Evolutionary conservation across 2,888 invertebrate species (phyloP).

Genomic region (Plusia festucae): DNA sequence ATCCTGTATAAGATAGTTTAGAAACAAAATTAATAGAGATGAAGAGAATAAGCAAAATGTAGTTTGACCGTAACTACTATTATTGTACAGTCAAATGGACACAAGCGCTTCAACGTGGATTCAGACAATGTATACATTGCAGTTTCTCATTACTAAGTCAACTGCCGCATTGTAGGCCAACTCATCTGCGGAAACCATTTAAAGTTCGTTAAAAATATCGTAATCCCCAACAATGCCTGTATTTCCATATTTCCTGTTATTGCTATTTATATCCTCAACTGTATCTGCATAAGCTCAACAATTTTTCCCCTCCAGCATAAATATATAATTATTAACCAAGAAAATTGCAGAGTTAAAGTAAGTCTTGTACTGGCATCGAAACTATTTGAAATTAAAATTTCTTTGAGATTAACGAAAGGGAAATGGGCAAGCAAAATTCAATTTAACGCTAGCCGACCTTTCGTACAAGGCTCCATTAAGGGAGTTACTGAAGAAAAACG

Average conservation of each 20-base stretch:
- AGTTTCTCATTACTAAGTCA: constrained; percentile 6
- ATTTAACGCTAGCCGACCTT: constrained; percentile 78
- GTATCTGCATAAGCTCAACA: neutral
- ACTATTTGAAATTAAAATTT: constrained; percentile 60
- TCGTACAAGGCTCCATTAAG: constrained; percentile 78
- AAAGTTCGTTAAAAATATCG: constrained; percentile 5
- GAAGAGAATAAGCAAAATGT: neutral
- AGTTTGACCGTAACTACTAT: neutral
- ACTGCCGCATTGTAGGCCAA: constrained; percentile 5
- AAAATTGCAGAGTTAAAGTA: constrained; percentile 23
- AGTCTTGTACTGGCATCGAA: constrained; percentile 33
- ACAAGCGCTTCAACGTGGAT: neutral
- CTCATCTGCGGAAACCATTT: neutral
- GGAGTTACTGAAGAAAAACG: constrained; percentile 79
- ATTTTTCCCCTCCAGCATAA: neutral
- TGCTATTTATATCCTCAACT: constrained; percentile 1
- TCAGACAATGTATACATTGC: neutral
- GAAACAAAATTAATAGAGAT: neutral
- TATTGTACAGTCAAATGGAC: constrained; percentile 2
- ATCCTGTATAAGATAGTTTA: no score
- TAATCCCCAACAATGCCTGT: constrained; percentile 1
- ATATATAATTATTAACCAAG: constrained; percentile 6
- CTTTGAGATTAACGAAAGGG: constrained; percentile 48
- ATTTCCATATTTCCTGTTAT: neutral
- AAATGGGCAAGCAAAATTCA: constrained; percentile 74